A percentile compares a stretch with the other conserved stretches of the same genome.
These are phyloP conservation scores for Augochlora pura DNA, from an alignment of 1,140 invertebrate genomes.

Conservation along the genomic window DNA sequence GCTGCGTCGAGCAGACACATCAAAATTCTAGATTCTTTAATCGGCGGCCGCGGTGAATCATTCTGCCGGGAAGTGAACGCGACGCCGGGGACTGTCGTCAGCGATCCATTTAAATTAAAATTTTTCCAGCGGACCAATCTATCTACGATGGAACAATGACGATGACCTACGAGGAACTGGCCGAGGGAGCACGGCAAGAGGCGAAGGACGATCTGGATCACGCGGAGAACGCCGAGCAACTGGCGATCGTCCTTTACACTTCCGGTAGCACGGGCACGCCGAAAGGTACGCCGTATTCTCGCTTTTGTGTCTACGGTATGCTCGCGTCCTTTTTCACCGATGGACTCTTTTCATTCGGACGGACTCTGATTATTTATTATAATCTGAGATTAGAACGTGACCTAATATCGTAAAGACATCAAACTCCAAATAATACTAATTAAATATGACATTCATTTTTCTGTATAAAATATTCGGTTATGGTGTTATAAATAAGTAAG, in stretches of 20 bases:
- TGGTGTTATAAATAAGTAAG: too few relatives aligned
- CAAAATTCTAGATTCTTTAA: neutral
- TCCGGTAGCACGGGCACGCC: conserved; percentile 96
- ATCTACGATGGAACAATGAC: conserved; percentile 73
- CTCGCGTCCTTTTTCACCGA: too few relatives aligned
- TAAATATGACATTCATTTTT: too few relatives aligned
- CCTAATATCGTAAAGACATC: too few relatives aligned
- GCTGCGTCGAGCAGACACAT: too few relatives aligned
- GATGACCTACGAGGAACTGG: conserved; percentile 78
- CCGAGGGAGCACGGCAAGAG: conserved; percentile 75
- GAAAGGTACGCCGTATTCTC: conserved; percentile 83
- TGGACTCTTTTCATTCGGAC: too few relatives aligned
- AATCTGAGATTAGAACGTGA: too few relatives aligned
- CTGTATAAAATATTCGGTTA: too few relatives aligned
- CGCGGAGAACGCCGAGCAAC: conserved; percentile 74
- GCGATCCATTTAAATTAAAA: neutral
- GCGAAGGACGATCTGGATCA: conserved; percentile 69
- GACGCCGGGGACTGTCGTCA: neutral
- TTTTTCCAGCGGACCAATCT: conserved; percentile 66
- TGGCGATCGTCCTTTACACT: conserved; percentile 93
- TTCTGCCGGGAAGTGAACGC: neutral
- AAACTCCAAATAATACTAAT: too few relatives aligned
- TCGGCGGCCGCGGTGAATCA: neutral
- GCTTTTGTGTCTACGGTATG: too few relatives aligned
- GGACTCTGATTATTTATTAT: too few relatives aligned